These are phyloP conservation scores for Trichosurus vulpecula DNA, from an alignment of 2,797 vertebrate species.

Conservation along the genomic window DNA sequence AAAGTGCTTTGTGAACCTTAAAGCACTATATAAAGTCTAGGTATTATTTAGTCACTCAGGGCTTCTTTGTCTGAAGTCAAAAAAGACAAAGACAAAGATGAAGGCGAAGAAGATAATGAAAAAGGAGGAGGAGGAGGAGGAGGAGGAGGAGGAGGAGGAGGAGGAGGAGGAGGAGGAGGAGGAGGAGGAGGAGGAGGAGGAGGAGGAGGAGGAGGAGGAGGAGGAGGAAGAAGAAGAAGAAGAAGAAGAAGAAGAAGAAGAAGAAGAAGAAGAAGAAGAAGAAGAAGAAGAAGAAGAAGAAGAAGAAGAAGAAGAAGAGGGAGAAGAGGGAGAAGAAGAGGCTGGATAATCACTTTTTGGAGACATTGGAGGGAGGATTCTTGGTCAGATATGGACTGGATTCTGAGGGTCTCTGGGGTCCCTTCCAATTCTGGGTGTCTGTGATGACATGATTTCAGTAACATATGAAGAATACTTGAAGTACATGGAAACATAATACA, in stretches of 20 bases:
- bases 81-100: too few species aligned
- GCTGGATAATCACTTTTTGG: background rate
- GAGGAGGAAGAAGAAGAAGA: background rate
- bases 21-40: background rate
- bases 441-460: background rate
- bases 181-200: background rate
- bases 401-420: background rate
- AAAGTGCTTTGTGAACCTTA: too few species aligned
- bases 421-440: background rate
- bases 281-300: too few species aligned
- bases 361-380: background rate
- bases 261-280: too few species aligned
- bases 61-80: background rate
- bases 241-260: too few species aligned
- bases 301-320: background rate
- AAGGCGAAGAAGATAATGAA: too few species aligned
- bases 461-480: background rate
- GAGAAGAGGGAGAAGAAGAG: background rate
- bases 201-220: background rate
- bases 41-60: background rate
- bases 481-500: background rate
- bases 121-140: too few species aligned
- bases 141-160: too few species aligned
- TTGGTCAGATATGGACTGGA: background rate
- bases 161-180: too few species aligned